These are phyloP conservation scores for Exephanes ischioxanthus DNA, from an alignment of 2,888 invertebrate genomes.

Conservation along the genomic window DNA sequence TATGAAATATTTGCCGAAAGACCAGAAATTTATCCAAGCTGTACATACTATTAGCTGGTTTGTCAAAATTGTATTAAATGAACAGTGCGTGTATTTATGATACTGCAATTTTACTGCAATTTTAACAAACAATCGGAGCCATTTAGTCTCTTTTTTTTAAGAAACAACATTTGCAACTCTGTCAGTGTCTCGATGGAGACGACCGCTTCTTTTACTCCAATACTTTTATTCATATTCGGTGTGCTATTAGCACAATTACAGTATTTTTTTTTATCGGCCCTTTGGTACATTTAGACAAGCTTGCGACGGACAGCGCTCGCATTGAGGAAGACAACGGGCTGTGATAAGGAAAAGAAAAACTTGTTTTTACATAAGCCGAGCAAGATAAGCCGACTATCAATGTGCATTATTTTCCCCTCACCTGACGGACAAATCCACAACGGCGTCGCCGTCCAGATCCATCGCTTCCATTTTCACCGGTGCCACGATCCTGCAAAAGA, in stretches of 20 bases:
- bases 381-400: neutral
- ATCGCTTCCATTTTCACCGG: constrained; percentile 88
- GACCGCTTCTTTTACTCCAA: too few relatives aligned
- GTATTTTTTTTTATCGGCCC: neutral
- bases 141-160: too few relatives aligned
- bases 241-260: neutral
- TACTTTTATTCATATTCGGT: too few relatives aligned
- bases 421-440: constrained; percentile 95
- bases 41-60: too few relatives aligned
- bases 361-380: neutral
- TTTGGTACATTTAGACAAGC: neutral
- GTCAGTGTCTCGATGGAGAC: too few relatives aligned
- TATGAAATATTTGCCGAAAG: too few relatives aligned
- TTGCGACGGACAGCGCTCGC: neutral
- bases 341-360: neutral
- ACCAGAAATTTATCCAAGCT: too few relatives aligned
- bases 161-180: too few relatives aligned
- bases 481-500: constrained; percentile 70
- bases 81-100: too few relatives aligned
- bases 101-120: too few relatives aligned
- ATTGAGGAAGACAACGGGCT: neutral
- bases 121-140: too few relatives aligned
- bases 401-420: constrained; percentile 82
- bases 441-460: constrained; percentile 94
- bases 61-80: too few relatives aligned